Base-by-base conservation (phyloP, 2,113 vertebrate species). In the Mandrillus leucophaeus region DNA sequence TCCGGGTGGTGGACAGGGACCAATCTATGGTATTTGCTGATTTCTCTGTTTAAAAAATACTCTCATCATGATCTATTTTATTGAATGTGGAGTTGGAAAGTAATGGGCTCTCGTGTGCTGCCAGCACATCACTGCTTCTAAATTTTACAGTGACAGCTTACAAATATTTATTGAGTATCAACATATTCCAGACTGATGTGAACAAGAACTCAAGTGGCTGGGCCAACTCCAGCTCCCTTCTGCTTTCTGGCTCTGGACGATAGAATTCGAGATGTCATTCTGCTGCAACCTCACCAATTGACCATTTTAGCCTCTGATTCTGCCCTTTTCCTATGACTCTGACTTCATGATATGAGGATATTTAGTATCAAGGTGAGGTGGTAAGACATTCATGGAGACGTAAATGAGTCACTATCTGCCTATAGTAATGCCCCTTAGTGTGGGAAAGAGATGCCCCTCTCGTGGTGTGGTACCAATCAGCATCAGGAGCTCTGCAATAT, bases 401-500 rank as follows among this genome's bases (percentile, higher is more conserved):
- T 4, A 73, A 82, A 89, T 8, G 8, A 43, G 16, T 32, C 30
- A 20, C 55, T 55, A 2, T 23, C n/a, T 35, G 16, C 32, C 45
- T 72, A 30, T 8, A 48, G 17, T 6, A 55, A 18, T 10, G 9
- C 3, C 1, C 2, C 11, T 17, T 52, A 52, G 2, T 14, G 7
- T 9, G 88, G 30, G 35, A 43, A 72, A 35, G 50, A 50, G 25
- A 45, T 3, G 7, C 1, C 17, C 8, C 64, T 18, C 9, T 23
- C 30, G 17, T 4, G 7, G 35, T 75, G 0, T 18, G 22, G 43
- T 4, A 50, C 8, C 4, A n/a, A 13, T 40, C 23, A 73, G 12
- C 43, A 18, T 35, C 3, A 40, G 32, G 23, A 1, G 18, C 17
- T 78, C 45, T n/a, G 13, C 9, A 52, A 35, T 14, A 27, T 59